These are phyloP conservation scores for Nanger granti DNA, from an alignment of 2,113 vertebrate species.

Conservation along the genomic window DNA sequence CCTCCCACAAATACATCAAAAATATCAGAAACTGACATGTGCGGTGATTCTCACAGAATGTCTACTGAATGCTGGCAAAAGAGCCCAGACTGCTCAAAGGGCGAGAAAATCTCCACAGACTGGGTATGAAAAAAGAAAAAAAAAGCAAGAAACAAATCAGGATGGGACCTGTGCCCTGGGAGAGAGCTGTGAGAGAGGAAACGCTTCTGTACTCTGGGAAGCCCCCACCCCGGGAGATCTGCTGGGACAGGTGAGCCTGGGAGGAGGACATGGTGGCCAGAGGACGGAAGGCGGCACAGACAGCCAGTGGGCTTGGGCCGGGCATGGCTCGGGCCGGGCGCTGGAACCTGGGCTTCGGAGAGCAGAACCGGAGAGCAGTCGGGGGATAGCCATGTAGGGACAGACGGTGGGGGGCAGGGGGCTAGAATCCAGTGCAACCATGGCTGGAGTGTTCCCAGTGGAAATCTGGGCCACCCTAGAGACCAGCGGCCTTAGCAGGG, in stretches of 20 bases:
- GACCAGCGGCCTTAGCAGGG: not conserved
- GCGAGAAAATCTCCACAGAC: not conserved
- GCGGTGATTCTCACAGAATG: not conserved
- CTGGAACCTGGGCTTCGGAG: not conserved
- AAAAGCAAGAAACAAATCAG: not conserved
- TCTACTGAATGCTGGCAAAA: not conserved
- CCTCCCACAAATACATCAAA: not conserved
- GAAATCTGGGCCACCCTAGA: not conserved
- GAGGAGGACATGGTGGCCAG: not conserved
- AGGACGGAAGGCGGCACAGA: not conserved
- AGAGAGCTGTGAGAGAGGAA: not conserved
- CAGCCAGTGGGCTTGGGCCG: not conserved
- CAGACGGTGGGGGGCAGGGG: accelerated
- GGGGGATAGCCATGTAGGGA: too few species aligned
- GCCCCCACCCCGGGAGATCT: not conserved
- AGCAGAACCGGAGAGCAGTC: not conserved
- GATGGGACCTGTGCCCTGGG: not conserved
- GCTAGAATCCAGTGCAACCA: not conserved
- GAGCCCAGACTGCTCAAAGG: not conserved
- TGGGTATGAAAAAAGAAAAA: not conserved
- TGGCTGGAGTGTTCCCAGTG: not conserved
- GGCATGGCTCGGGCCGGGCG: accelerated
- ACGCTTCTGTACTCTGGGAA: not conserved
- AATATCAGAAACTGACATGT: not conserved
- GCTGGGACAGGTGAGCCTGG: not conserved